Base-by-base conservation (phyloP, 2,797 vertebrate species). In the Valencia hispanica region DNA sequence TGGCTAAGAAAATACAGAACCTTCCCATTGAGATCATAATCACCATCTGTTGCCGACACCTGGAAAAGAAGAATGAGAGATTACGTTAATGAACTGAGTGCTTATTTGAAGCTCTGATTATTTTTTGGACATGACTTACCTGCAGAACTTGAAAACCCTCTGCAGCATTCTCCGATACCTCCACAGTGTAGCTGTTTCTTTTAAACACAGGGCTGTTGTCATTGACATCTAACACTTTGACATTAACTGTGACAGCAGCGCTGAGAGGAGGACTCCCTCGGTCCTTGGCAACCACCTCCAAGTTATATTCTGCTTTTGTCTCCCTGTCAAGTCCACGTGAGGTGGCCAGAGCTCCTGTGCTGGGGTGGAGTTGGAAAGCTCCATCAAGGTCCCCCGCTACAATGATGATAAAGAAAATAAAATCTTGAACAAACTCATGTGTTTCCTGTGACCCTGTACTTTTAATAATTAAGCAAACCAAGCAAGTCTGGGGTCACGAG, bases 201-300 rank as follows among this genome's bases (percentile, higher is more conserved):
- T 89, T 84, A 45, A 99, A 99, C 20, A 83, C 80, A 0, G 98
- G 98, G 2, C 92, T 94, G 1, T 99, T 98, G 93, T 99, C 98
- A 18, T 99, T 99, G 41, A 98, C 94, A 63, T 99, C 98, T 84
- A 99, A 81, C 70, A 99, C 97, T 11, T 75, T 91, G 70, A 99
- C 95, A 0, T 92, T 91, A 84, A 99, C 94, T 0, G 90, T 93
- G 71, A 96, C 92, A 10, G 94, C 96, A 61, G 96, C 93, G 74
- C 96, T 97, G 70, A 96, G 95, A 0, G 95, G 83, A 0, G 97
- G 96, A 11, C 81, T 93, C 50, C 98, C 98, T 0, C 91, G 93
- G 90, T 99, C 98, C 0, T 82, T 92, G 30, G 96, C 97, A 85
- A 96, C 93, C 77, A 99, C 95, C 7, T 82, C 92, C 76, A 99